Conservation (phyloP, 2,888 invertebrate genomes). For the Drosophila cracens region DNA sequence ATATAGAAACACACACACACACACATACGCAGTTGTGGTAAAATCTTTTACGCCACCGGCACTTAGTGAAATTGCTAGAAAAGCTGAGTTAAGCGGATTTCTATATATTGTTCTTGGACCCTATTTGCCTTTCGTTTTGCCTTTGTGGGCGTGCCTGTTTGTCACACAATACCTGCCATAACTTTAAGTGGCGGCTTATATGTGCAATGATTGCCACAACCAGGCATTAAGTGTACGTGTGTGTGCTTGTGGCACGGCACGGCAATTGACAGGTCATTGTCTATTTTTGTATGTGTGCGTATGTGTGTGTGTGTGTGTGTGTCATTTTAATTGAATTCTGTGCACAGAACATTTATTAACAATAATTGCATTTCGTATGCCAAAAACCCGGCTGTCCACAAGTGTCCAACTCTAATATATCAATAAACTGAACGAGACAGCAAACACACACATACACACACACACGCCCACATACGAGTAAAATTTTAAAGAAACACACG, state of each 20-base stretch:
- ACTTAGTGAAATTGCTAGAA: constrained; percentile 67
- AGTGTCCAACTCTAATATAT: constrained; percentile 78
- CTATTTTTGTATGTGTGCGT: constrained; percentile 11
- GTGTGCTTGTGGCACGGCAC: constrained; percentile 8
- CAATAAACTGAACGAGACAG: constrained; percentile 61
- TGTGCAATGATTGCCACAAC: constrained; percentile 56
- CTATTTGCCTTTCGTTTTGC: background rate
- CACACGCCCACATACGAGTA: background rate
- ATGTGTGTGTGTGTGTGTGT: constrained; percentile 33
- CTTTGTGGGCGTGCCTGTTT: constrained; percentile 54
- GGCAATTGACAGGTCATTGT: constrained; percentile 73
- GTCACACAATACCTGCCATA: constrained; percentile 54
- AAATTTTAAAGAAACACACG: constrained; percentile 22
- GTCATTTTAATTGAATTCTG: constrained; percentile 72
- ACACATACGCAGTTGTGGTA: constrained; percentile 30
- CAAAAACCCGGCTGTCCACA: constrained; percentile 71
- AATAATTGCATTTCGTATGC: constrained; percentile 78
- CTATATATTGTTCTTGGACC: constrained; percentile 42
- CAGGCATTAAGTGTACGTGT: constrained; percentile 30
- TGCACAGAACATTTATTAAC: constrained; percentile 74
- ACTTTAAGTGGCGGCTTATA: constrained; percentile 58
- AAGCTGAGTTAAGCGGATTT: constrained; percentile 68
- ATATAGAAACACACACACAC: constrained; percentile 11
- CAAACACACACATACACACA: constrained; percentile 7
- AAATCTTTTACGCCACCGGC: constrained; percentile 57